Evolutionary conservation across 2,113 vertebrate genomes (phyloP).

Genomic region (Erythrocercus mccallii): DNA sequence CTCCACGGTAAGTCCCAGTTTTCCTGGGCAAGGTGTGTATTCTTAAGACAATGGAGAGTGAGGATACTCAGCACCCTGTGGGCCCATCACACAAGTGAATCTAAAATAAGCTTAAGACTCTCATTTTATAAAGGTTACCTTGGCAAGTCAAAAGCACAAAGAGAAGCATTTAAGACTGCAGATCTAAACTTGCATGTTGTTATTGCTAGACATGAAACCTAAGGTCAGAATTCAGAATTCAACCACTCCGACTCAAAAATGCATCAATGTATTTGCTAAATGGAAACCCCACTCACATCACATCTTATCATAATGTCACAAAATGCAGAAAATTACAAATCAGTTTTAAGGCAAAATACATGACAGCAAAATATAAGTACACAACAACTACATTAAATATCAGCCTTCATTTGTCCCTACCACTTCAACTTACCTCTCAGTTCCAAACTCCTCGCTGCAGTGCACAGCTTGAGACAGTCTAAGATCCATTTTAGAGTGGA

Average conservation of each 20-base stretch:
- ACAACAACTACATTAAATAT: slow-evolving; percentile 95
- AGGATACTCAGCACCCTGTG: neutral
- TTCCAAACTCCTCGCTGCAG: slow-evolving; percentile 53
- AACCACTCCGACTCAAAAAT: slow-evolving; percentile 56
- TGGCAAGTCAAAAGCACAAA: slow-evolving; percentile 32
- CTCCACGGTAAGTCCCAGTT: neutral
- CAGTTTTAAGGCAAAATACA: slow-evolving; percentile 78
- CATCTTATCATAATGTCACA: slow-evolving; percentile 77
- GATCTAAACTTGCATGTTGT: neutral
- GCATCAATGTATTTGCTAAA: slow-evolving; percentile 78
- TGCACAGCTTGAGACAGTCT: slow-evolving; percentile 77
- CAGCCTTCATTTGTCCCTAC: slow-evolving; percentile 81
- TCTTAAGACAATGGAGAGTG: neutral
- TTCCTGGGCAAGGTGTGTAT: neutral
- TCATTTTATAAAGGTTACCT: slow-evolving; percentile 52
- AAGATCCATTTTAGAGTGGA: slow-evolving; percentile 85
- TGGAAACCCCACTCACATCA: slow-evolving; percentile 68
- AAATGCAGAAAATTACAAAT: slow-evolving; percentile 80
- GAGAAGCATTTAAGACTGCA: slow-evolving; percentile 46
- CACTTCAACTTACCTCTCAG: slow-evolving; percentile 73
- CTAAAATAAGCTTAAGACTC: slow-evolving; percentile 44
- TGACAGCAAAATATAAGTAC: slow-evolving; percentile 85
- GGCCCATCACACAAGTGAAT: neutral
- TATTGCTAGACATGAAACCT: slow-evolving; percentile 50
- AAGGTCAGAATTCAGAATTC: slow-evolving; percentile 60